Evolutionary conservation across 2,797 vertebrate genomes (phyloP).

Genomic region (Gambelia wislizenii): DNA sequence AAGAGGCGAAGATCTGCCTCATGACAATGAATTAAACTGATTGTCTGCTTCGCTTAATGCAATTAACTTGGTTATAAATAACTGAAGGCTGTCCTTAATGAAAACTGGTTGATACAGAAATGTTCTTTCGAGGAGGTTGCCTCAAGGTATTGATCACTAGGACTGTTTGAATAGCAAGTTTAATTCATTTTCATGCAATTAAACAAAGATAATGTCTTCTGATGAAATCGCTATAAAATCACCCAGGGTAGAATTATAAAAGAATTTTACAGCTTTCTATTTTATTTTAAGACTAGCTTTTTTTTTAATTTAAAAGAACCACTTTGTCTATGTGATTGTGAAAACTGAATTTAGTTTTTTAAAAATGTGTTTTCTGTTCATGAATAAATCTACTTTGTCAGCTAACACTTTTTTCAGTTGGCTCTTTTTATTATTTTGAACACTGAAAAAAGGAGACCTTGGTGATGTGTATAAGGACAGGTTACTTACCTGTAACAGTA

Average conservation of each 20-base stretch:
- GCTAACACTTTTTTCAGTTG: neutral
- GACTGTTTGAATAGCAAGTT: conserved; percentile 19
- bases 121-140: neutral
- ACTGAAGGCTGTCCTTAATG: conserved; percentile 12
- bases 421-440: neutral
- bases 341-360: neutral
- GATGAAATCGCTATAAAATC: neutral
- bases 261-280: neutral
- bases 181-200: conserved; percentile 33
- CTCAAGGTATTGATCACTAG: conserved; percentile 2
- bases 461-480: neutral
- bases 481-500: no score
- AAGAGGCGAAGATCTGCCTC: conserved; percentile 43
- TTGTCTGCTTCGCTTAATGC: conserved; percentile 42
- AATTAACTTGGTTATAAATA: conserved; percentile 19
- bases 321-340: neutral
- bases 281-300: neutral
- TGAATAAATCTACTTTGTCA: neutral
- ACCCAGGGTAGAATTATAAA: neutral
- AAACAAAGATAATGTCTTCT: conserved; percentile 2
- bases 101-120: conserved; percentile 27
- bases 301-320: neutral
- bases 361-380: neutral
- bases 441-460: neutral
- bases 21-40: conserved; percentile 64